Evolutionary conservation across 2,888 invertebrate genomes (phyloP).

Genomic region (Caenorhabditis sp.): DNA sequence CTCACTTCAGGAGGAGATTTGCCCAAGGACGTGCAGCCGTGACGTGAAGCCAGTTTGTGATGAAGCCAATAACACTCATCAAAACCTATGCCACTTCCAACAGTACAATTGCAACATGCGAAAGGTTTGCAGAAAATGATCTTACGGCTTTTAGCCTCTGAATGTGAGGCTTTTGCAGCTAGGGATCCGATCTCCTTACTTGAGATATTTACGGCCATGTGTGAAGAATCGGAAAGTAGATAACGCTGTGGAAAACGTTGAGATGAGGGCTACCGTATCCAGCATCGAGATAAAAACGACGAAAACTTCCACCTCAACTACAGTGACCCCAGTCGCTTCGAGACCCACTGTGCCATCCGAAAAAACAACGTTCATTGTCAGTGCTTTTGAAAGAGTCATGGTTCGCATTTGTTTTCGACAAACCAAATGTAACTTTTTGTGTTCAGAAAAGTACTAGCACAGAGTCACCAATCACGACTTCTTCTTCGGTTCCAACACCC

Average conservation of each 20-base stretch:
- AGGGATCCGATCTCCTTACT: slow-evolving; percentile 45
- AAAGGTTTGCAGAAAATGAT: slow-evolving; percentile 48
- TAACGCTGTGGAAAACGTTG: slow-evolving; percentile 49
- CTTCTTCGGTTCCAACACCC: neutral
- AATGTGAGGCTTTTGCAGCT: slow-evolving; percentile 26
- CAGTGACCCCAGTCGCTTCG: neutral
- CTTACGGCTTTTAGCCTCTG: neutral
- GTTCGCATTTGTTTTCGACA: neutral
- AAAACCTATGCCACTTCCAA: slow-evolving; percentile 76
- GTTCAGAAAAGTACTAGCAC: slow-evolving; percentile 38
- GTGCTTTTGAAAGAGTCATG: slow-evolving; percentile 42
- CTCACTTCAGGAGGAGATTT: slow-evolving; percentile 49
- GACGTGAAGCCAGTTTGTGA: slow-evolving; percentile 73
- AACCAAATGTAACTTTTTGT: too few relatives aligned
- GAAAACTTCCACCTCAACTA: neutral
- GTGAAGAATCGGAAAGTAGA: slow-evolving; percentile 48
- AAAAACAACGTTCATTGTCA: slow-evolving; percentile 53
- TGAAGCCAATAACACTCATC: slow-evolving; percentile 74
- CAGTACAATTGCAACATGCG: slow-evolving; percentile 69
- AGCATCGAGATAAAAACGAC: slow-evolving; percentile 37
- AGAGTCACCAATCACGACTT: neutral
- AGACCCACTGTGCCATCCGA: slow-evolving; percentile 15
- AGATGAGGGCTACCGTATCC: slow-evolving; percentile 47
- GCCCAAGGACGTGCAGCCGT: slow-evolving; percentile 55
- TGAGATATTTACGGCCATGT: slow-evolving; percentile 44